These are phyloP conservation scores for Notolabrus celidotus DNA, from an alignment of 2,797 vertebrate species.

Conservation along the genomic window DNA sequence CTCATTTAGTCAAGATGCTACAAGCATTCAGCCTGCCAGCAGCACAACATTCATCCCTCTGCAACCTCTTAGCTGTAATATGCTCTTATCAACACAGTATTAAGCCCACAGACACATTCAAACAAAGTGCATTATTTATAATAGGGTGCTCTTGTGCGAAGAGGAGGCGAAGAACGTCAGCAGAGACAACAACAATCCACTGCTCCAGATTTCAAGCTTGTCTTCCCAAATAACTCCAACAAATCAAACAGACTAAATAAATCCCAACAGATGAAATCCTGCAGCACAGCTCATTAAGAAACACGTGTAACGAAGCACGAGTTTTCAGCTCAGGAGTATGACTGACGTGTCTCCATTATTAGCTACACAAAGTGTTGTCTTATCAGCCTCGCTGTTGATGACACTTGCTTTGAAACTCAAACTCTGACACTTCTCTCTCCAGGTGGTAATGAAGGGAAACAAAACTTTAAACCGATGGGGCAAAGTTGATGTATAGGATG, in stretches of 20 bases:
- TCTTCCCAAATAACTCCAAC: conserved; percentile 37
- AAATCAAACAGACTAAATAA: conserved; percentile 17
- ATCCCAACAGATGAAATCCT: conserved; percentile 39
- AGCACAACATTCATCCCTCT: conserved; percentile 74
- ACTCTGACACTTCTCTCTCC: conserved; percentile 37
- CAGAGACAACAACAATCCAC: conserved; percentile 43
- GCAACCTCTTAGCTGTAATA: conserved; percentile 58
- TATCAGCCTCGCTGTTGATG: conserved; percentile 25
- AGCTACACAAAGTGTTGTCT: conserved; percentile 41
- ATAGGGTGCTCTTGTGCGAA: conserved; percentile 45
- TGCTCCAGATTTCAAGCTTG: conserved; percentile 18
- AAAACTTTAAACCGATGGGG: conserved; percentile 28
- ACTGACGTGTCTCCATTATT: conserved; percentile 53
- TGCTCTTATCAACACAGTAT: conserved; percentile 64
- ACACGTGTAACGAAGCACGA: conserved; percentile 13
- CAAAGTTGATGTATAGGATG: conserved; percentile 35
- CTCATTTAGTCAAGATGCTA: conserved; percentile 70
- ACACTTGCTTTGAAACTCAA: conserved; percentile 45
- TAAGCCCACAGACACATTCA: conserved; percentile 61
- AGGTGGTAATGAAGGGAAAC: conserved; percentile 47
- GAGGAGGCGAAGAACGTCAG: conserved; percentile 31
- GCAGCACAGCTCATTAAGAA: conserved; percentile 35
- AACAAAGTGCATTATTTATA: conserved; percentile 81
- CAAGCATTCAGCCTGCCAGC: conserved; percentile 60
- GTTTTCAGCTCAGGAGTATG: conserved; percentile 37